phyloP scores from a whole-genome alignment of 2,888 invertebrate genomes.

The Pilophorus perplexus region DNA sequence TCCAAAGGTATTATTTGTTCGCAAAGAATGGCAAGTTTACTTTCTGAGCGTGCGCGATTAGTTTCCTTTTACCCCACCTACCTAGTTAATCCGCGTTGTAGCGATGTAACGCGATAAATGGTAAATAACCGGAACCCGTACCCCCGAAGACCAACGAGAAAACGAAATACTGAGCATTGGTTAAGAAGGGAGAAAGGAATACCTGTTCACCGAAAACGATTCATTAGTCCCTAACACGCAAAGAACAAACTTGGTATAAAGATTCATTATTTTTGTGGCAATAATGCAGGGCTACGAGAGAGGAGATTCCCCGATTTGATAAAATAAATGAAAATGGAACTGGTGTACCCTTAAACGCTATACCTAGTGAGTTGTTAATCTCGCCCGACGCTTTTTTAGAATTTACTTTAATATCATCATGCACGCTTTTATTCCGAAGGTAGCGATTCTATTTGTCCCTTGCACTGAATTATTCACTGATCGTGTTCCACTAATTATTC shows the following conservation, averaged over 20 bases:
- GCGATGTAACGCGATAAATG: constrained; percentile 25
- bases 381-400: not conserved
- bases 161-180: constrained; percentile 29
- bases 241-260: constrained; percentile 36
- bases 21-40: no score
- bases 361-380: constrained; percentile 17
- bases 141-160: constrained; percentile 25
- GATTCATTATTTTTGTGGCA: constrained; percentile 37
- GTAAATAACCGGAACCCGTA: constrained; percentile 27
- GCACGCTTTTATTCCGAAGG: not conserved
- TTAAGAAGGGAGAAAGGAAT: not conserved
- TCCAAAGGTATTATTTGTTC: no score
- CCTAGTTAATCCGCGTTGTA: no score
- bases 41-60: no score
- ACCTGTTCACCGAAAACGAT: constrained; percentile 27
- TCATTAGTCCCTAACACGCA: constrained; percentile 35
- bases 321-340: constrained; percentile 40
- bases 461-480: not conserved
- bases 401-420: constrained; percentile 1
- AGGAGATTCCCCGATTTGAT: constrained; percentile 37
- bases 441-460: not conserved
- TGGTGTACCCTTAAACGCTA: constrained; percentile 24
- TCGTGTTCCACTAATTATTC: not conserved
- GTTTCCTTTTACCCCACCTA: no score
- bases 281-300: constrained; percentile 32